phyloP scores from a whole-genome alignment of 1,140 invertebrate species.

The Trichonephila inaurata region DNA sequence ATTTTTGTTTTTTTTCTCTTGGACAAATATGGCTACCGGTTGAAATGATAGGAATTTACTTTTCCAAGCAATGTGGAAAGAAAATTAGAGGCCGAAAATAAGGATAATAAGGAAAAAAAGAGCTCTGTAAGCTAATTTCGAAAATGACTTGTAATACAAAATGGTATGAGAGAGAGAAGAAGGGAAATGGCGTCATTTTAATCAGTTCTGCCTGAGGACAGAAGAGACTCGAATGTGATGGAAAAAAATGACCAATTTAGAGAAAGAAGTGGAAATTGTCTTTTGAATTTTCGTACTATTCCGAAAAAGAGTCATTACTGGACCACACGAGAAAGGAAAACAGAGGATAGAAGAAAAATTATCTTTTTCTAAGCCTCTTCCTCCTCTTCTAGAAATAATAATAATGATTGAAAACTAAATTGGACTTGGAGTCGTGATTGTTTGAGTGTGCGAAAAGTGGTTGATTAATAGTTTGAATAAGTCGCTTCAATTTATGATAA shows the following conservation, averaged over 20 bases:
- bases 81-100: neutral
- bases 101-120: neutral
- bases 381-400: neutral
- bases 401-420: constrained; percentile 51
- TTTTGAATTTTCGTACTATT: constrained; percentile 22
- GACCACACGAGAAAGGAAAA: constrained; percentile 1
- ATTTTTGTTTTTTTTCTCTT: neutral
- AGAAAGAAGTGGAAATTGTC: constrained; percentile 9
- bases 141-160: constrained; percentile 52
- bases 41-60: neutral
- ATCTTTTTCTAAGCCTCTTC: neutral
- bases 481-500: constrained; percentile 32
- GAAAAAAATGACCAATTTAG: constrained; percentile 25
- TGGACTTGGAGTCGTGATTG: constrained; percentile 23
- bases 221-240: neutral
- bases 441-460: neutral
- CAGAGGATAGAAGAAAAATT: constrained; percentile 11
- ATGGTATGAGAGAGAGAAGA: neutral
- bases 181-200: constrained; percentile 15
- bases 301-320: constrained; percentile 36
- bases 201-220: constrained; percentile 19
- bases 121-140: constrained; percentile 27
- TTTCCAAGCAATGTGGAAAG: neutral
- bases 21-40: neutral
- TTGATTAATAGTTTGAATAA: constrained; percentile 46